A percentile compares a stretch with the other conserved stretches of the same genome.
phyloP scores from a whole-genome alignment of 2,113 vertebrate genomes.

The Pelusios castaneus region DNA sequence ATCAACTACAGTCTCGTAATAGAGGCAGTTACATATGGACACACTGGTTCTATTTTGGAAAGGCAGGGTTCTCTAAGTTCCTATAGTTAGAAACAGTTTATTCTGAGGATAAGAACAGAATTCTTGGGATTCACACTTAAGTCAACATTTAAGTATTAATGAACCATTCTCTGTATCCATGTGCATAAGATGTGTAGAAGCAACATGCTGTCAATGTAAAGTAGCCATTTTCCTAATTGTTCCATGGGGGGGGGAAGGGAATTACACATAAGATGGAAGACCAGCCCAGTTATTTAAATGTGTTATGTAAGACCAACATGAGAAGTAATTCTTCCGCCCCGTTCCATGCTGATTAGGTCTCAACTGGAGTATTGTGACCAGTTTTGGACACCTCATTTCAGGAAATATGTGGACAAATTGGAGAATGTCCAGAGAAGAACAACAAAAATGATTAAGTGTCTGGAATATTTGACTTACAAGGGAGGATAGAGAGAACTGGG shows the following conservation, averaged over 20 bases:
- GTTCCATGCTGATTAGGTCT: too few species aligned
- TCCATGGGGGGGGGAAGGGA: not conserved
- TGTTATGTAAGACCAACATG: not conserved
- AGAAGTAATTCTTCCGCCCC: too few species aligned
- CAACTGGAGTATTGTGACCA: too few species aligned
- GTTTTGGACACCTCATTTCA: too few species aligned
- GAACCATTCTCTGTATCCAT: fast-evolving
- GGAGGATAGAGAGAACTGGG: too few species aligned
- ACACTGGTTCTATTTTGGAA: not conserved
- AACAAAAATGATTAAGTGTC: too few species aligned
- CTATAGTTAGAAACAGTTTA: not conserved
- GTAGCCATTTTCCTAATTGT: fast-evolving
- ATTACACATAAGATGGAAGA: not conserved
- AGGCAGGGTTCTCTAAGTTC: not conserved
- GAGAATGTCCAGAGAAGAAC: too few species aligned
- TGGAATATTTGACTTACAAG: too few species aligned
- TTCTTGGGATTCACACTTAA: not conserved
- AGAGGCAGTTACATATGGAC: not conserved
- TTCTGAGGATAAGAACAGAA: not conserved
- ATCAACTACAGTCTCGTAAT: not conserved
- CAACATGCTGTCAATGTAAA: not conserved
- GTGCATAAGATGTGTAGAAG: not conserved
- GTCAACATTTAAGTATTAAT: not conserved
- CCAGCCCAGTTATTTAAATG: not conserved
- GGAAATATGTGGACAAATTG: too few species aligned